Base-by-base conservation (phyloP, 2,888 invertebrate genomes). In the Amphiduros pacificus region DNA sequence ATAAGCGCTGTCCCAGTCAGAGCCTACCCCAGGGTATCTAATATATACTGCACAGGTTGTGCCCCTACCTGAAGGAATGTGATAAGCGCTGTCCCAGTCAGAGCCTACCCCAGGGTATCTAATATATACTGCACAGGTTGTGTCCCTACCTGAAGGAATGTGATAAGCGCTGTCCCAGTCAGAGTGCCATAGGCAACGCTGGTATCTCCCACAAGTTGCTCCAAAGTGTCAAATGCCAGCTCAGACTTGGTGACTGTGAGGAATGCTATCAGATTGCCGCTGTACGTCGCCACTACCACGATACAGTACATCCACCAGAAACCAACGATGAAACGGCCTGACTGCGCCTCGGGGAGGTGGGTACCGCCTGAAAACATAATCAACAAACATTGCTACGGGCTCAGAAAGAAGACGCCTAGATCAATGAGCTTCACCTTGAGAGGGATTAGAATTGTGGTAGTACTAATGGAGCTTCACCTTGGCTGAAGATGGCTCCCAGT, bases 291-390 rank as follows among this genome's bases (percentile, higher is more conserved):
- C 24, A 60, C 52, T 24, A 62, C 32, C 2, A 62, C 60, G 27
- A 62, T 54, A 20, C 48, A 53, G 49, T 50, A 62, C 58, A 62
- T 62, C 62, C 62, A 62, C 62, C 62, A 62, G 54, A 60, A 59
- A 14, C 59, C 59, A 22, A 62, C 24, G 11, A 62, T 40, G 41
- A 55, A 60, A 9, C 62, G 26, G 1, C 62, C 62, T 6, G 62
- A 62, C 41, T 61, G 52, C 20, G 61, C 61, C 14, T 20, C 9
- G 4, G 61, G 61, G 28, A 61, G 31, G 22, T 52, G 22, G 11
- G 41, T 26, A 4, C 61, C 61, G 3, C 61, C 61, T 61, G 44
- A 6, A 32, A 48, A 9, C 20, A 22, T 49, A 49, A n/a, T 14
- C 17, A 40, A 14, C 14, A 40, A 17, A 40, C 40, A 40, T 14